phyloP scores from a whole-genome alignment of 2,888 invertebrate genomes.

The Aspidiotus rigidus region DNA sequence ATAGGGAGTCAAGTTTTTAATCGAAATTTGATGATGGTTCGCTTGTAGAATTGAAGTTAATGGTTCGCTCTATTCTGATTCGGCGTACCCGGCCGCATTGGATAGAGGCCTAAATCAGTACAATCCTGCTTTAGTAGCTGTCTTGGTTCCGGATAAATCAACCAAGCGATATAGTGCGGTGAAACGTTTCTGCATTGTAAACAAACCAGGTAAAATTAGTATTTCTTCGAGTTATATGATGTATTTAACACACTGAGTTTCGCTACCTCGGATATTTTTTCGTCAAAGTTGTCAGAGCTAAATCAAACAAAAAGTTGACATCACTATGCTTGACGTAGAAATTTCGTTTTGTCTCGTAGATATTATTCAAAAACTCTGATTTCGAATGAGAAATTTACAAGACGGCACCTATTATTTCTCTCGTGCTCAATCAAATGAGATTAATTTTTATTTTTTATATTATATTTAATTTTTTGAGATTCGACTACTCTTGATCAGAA shows the following conservation, averaged over 20 bases:
- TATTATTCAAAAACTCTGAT: too few species aligned
- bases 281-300: too few species aligned
- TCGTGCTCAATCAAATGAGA: too few species aligned
- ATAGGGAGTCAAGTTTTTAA: background rate
- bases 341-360: background rate
- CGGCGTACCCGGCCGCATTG: slow-evolving; percentile 52
- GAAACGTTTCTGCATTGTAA: slow-evolving; percentile 73
- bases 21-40: background rate
- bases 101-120: slow-evolving; percentile 49
- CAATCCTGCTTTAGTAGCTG: slow-evolving; percentile 57
- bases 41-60: background rate
- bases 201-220: slow-evolving; percentile 48
- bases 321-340: background rate
- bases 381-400: too few species aligned
- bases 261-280: too few species aligned
- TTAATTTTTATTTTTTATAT: too few species aligned
- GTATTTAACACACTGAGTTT: background rate
- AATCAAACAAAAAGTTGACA: too few species aligned
- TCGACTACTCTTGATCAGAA: too few species aligned
- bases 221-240: background rate
- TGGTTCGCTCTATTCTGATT: slow-evolving; percentile 47
- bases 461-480: too few species aligned
- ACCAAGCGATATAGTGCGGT: slow-evolving; percentile 74
- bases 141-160: slow-evolving; percentile 57
- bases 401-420: too few species aligned